A percentile compares a stretch with the other conserved stretches of the same genome.
These are phyloP conservation scores for Nasua narica DNA, from an alignment of 2,797 vertebrate species.

Conservation along the genomic window DNA sequence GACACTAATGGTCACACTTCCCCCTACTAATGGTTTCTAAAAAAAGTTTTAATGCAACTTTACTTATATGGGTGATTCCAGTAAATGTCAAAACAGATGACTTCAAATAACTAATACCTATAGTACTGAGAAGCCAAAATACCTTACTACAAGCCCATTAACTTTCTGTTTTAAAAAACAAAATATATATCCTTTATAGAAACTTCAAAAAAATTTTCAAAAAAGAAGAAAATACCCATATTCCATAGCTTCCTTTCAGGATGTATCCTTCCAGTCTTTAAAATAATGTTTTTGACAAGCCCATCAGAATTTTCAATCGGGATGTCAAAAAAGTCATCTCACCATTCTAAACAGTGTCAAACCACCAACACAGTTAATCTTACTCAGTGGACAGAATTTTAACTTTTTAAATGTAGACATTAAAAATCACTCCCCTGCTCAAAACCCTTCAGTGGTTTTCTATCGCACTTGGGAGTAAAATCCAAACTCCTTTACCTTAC, in stretches of 20 bases:
- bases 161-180: conserved; percentile 11
- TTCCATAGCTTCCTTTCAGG: neutral
- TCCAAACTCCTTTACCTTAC: neutral
- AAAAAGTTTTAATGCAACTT: neutral
- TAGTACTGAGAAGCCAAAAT: neutral
- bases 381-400: neutral
- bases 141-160: conserved; percentile 4
- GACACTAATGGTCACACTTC: neutral
- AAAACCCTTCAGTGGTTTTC: neutral
- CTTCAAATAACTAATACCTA: neutral
- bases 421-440: neutral
- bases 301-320: conserved; percentile 25
- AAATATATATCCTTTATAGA: neutral
- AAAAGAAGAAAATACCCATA: neutral
- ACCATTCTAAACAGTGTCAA: neutral
- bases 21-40: neutral
- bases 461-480: neutral
- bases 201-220: conserved; percentile 20
- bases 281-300: neutral
- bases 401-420: neutral
- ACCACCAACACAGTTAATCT: neutral
- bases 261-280: neutral
- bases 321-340: neutral
- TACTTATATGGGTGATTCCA: neutral
- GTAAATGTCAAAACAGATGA: neutral